Conservation (phyloP, 2,888 invertebrate genomes). For the Lamellibrachia columna region DNA sequence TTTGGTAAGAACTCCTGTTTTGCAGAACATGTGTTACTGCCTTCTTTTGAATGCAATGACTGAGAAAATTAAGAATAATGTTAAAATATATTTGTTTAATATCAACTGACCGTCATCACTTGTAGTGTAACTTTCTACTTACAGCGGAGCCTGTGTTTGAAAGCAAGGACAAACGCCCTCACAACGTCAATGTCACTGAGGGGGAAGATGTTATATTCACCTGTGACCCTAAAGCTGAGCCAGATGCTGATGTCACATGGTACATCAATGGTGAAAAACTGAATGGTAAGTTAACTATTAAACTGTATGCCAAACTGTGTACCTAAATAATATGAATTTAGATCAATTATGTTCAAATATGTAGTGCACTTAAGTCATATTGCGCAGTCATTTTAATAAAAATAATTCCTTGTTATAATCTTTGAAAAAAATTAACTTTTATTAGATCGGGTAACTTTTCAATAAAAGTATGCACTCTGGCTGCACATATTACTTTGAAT, state of each 20-base stretch:
- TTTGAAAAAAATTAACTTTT: too few relatives aligned
- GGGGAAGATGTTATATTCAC: constrained; percentile 17
- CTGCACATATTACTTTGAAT: too few relatives aligned
- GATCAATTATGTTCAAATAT: background rate
- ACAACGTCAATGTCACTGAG: constrained; percentile 20
- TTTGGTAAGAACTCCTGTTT: background rate
- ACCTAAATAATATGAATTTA: background rate
- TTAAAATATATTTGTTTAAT: background rate
- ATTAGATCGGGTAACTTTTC: too few relatives aligned
- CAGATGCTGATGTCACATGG: constrained; percentile 21
- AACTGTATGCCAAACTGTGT: background rate
- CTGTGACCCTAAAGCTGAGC: constrained; percentile 21
- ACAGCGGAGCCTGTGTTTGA: background rate
- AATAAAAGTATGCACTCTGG: too few relatives aligned
- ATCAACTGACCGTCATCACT: background rate
- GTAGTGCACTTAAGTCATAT: too few relatives aligned
- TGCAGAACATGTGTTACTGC: background rate
- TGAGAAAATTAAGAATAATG: background rate
- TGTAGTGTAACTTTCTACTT: background rate
- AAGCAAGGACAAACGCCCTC: background rate
- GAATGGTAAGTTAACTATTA: background rate
- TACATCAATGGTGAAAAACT: background rate
- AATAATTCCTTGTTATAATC: too few relatives aligned
- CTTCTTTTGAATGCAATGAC: background rate
- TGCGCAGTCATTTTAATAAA: too few relatives aligned